phyloP scores from a whole-genome alignment of 2,888 invertebrate species.

The Drosophila formosana region DNA sequence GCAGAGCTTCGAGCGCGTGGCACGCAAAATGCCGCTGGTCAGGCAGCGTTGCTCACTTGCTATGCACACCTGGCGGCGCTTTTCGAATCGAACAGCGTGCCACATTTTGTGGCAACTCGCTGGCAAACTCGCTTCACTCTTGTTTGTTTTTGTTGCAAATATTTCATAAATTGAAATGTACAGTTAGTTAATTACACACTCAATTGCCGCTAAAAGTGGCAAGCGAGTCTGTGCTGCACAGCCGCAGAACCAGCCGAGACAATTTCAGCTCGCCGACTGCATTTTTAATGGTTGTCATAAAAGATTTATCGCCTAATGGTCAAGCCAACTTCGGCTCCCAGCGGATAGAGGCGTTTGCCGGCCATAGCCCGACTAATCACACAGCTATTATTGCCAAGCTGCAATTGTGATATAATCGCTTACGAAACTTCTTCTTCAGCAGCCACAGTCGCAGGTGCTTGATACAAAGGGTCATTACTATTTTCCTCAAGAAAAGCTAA shows the following conservation, averaged over 20 bases:
- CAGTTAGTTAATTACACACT: conserved; percentile 80
- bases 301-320: conserved; percentile 68
- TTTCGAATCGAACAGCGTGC: conserved; percentile 32
- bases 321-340: conserved; percentile 16
- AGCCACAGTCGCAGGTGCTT: not conserved
- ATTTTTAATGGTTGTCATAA: conserved; percentile 66
- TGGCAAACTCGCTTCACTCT: conserved; percentile 2
- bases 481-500: not conserved
- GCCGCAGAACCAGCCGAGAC: conserved; percentile 43
- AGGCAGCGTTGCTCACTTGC: conserved; percentile 18
- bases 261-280: conserved; percentile 53
- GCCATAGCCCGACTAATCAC: conserved; percentile 31
- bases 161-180: conserved; percentile 79
- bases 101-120: conserved; percentile 45
- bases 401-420: conserved; percentile 48
- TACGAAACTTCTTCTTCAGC: conserved; percentile 23
- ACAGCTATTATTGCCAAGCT: conserved; percentile 40
- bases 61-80: conserved; percentile 69
- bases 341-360: conserved; percentile 43
- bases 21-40: conserved; percentile 45
- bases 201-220: conserved; percentile 76
- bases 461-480: conserved; percentile 24
- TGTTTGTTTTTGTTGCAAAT: conserved; percentile 54
- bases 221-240: conserved; percentile 33
- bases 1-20: conserved; percentile 47